Conservation (phyloP, 2,888 invertebrate genomes). For the Cordilura impudica region DNA sequence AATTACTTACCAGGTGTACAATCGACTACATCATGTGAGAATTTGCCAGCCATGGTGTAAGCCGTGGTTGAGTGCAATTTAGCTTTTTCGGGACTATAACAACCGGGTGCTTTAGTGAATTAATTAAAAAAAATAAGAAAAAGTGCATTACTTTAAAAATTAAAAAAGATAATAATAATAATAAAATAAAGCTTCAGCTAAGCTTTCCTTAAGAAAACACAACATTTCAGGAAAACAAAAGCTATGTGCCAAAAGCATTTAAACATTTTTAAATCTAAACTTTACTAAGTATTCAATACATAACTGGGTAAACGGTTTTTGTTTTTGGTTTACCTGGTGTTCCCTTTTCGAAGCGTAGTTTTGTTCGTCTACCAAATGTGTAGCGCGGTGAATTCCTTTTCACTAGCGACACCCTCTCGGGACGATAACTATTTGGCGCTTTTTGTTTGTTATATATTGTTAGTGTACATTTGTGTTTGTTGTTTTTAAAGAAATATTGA, state of each 20-base stretch:
- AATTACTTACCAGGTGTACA: constrained; percentile 70
- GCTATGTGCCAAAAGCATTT: constrained; percentile 31
- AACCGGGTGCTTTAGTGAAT: constrained; percentile 77
- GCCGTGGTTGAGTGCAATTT: constrained; percentile 80
- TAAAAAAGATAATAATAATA: neutral
- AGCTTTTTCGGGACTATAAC: constrained; percentile 80
- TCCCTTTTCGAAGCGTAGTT: constrained; percentile 74
- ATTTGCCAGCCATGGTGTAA: constrained; percentile 78
- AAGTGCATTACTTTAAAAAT: constrained; percentile 10
- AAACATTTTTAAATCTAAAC: neutral
- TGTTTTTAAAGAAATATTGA: constrained; percentile 39
- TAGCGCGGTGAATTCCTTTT: constrained; percentile 78
- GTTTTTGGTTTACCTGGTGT: constrained; percentile 73
- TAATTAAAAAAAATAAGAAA: constrained; percentile 12
- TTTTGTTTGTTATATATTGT: constrained; percentile 21
- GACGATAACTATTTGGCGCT: constrained; percentile 79
- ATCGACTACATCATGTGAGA: constrained; percentile 77
- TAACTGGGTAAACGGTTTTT: neutral
- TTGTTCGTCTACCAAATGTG: constrained; percentile 80
- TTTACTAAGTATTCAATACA: neutral
- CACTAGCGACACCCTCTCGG: constrained; percentile 81
- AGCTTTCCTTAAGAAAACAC: constrained; percentile 11
- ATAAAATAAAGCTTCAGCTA: constrained; percentile 21
- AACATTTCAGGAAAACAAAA: neutral
- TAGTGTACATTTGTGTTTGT: constrained; percentile 43